Base-by-base conservation (phyloP, 2,113 vertebrate species). In the Cebidichthys violaceus region DNA sequence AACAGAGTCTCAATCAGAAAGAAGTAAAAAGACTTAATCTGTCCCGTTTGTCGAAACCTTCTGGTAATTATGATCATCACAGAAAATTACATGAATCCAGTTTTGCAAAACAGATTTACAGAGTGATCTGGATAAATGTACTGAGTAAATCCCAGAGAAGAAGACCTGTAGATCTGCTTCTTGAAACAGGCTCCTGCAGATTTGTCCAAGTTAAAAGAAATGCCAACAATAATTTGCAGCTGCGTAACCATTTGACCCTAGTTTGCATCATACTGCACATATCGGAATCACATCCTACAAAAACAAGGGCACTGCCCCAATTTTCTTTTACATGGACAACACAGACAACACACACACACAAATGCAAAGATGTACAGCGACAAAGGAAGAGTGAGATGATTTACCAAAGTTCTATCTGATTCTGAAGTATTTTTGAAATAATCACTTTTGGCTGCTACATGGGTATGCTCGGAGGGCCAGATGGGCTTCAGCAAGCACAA, bases 261-360 rank as follows among this genome's bases (percentile, higher is more conserved):
- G 55, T 81, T 89, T 83, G 77, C 43, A 2, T 80, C 70, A 41
- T 74, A 83, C 85, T 71, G 84, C 86, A 88, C 79, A 78, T 45
- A 86, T 70, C 0, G 8, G 72, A 89, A 76, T 59, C n/a, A 76
- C 55, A 84, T 89, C 87, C 76, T 62, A 75, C 50, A 73, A 70
- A 85, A 69, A 65, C 82, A 77, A 79, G 89, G 85, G 89, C 82
- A 67, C 84, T 81, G 87, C 89, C 86, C 89, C 55, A 6, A 74
- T 77, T 57, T 80, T 76, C 60, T 78, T 86, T 86, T 61, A 72
- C 83, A 89, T 35, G 59, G 74, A 90, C 67, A 79, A 86, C 85
- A 92, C 84, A 55, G 72, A 90, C 75, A 67, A 61, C 29, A 61
- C 59, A 62, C 60, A 86, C 59, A 66, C 6, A 89, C 59, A 68